A percentile compares a stretch with the other conserved stretches of the same genome.
Conservation (phyloP, 92 coral and sea anemone species). For the Porites rus region DNA sequence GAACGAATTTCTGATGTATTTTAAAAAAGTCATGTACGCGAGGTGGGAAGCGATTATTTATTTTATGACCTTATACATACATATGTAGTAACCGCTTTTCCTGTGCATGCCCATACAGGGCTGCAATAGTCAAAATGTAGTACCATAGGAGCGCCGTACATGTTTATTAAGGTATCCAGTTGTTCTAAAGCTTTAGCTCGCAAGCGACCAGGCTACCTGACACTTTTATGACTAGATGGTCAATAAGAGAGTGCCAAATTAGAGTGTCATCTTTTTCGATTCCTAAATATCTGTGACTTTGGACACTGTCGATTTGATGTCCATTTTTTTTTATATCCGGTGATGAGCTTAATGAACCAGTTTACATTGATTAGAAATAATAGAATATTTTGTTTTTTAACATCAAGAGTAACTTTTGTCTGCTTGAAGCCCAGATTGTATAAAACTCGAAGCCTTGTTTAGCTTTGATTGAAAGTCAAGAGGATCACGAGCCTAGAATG, state of each 20-base stretch:
- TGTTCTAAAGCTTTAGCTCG: neutral
- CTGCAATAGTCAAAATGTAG: neutral
- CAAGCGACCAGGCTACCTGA: neutral
- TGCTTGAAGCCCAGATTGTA: too few species aligned
- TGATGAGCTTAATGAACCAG: neutral
- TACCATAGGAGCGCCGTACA: neutral
- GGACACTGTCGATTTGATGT: neutral
- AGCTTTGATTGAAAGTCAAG: too few species aligned
- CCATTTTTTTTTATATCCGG: neutral
- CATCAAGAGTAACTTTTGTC: too few species aligned
- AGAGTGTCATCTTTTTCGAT: neutral
- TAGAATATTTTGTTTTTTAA: neutral
- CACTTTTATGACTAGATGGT: neutral
- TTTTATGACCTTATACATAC: neutral
- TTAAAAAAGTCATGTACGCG: neutral
- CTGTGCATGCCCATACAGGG: neutral
- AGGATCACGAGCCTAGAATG: too few species aligned
- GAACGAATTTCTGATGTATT: neutral
- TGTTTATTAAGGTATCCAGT: neutral
- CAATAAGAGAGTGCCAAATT: neutral
- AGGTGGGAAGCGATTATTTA: neutral
- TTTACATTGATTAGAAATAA: neutral
- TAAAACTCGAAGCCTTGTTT: too few species aligned
- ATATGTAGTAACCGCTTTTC: neutral
- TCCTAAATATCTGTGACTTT: neutral